Base-by-base conservation (phyloP, 2,888 invertebrate genomes). In the Tupiocoris notatus region DNA sequence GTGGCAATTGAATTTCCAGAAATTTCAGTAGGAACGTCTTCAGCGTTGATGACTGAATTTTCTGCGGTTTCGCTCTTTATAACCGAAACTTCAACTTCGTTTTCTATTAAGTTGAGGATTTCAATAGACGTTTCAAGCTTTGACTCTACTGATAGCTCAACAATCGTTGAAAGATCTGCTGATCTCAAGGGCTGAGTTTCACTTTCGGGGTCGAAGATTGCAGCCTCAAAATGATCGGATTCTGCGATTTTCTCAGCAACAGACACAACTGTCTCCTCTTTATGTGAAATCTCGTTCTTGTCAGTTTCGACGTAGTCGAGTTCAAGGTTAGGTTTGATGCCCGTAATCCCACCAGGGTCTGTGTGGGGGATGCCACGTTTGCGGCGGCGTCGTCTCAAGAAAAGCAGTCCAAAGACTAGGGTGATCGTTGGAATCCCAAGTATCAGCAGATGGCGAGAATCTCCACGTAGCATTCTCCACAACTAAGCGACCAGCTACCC, bases 381-480 rank as follows among this genome's bases (percentile, higher is more conserved):
- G 75, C 77, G 78, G 77, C 76, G 78, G 64, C 77, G 77, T 71
- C 70, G 74, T 76, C 76, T 77, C 56, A 79, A 74, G 77, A 78
- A 78, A 39, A 79, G 75, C 18, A 79, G 64, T 59, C 79, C 78
- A 57, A 79, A 54, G 39, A 79, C 63, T 20, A 78, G 68, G 54
- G 78, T 77, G 57, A 78, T 56, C 22, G 78, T 76, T 3, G 79
- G 79, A 20, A 79, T 71, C 73, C 75, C 74, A 21, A 78, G 21
- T 23, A 74, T 75, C 25, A 79, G 22, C 57, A 79, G n/a, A 57
- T 59, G 74, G 54, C 68, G 75, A 39, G 64, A 66, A 63, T 62
- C 77, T 70, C 78, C 75, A 24, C 59, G 71, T 24, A 75, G 67
- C 79, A 79, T 79, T 77, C 79, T 79, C 77, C 78, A 79, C 61